Base-by-base conservation (phyloP, 2,797 vertebrate species). In the Acanthurus leucopareius region DNA sequence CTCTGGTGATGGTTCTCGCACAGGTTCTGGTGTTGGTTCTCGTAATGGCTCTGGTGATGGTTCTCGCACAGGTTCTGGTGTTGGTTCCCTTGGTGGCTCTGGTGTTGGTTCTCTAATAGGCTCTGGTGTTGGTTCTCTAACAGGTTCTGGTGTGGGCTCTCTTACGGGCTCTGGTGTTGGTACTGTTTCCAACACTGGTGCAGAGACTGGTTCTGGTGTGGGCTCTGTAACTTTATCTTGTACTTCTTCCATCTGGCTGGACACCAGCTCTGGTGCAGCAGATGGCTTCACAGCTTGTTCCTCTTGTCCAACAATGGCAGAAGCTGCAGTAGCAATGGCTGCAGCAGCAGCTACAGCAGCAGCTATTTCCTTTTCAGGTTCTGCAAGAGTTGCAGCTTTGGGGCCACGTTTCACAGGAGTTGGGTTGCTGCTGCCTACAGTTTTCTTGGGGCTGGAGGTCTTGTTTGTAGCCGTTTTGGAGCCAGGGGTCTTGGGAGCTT, bases 381-480 rank as follows among this genome's bases (percentile, higher is more conserved):
- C 88, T 32, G 60, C 62, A 0, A n/a, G 11, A 5, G 44, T 57
- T 5, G 71, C 58, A 45, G 88, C 51, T 89, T 95, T 96, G 49
- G 94, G 91, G 11, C 85, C 94, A 13, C 95, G 93, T 63, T 95
- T 96, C 19, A 95, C 93, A 7, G 95, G 92, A 78, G 94, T 94
- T 0, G 96, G 94, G 8, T 95, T 95, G 84, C 90, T 94, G 88
- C 93, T 95, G 54, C 95, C 95, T 53, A 95, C 94, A 10, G 91
- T 79, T 57, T 95, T 96, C 91, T 95, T 96, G 51, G 95, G 93
- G 75, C 86, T 92, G 71, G 94, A 47, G 35, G 84, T 58, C 91
- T 95, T 96, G 68, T 83, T 44, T 48, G 88, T 68, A 57, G 83
- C 71, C 1, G 86, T 56, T 89, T 93, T 95, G 70, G 90, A 75